A percentile compares a stretch with the other conserved stretches of the same genome.
These are phyloP conservation scores for Anastatus disparis DNA, from an alignment of 1,140 invertebrate species.

Conservation along the genomic window DNA sequence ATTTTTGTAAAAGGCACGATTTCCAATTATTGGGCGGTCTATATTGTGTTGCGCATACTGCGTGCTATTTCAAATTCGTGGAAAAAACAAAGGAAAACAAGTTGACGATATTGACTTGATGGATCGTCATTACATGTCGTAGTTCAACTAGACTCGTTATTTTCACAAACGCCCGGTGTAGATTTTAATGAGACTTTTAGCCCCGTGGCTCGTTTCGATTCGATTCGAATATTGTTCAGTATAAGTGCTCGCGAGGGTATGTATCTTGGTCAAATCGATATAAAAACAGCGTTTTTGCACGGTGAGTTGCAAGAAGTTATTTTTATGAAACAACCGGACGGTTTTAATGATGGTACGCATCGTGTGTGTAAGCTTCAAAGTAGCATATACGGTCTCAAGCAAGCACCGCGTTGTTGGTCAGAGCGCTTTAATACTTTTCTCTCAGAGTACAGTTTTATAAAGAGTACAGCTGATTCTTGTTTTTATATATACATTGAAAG, in stretches of 20 bases:
- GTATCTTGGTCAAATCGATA: constrained; percentile 46
- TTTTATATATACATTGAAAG: constrained; percentile 15
- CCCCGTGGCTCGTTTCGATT: constrained; percentile 28
- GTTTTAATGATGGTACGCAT: no score
- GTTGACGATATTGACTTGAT: no score
- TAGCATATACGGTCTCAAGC: constrained; percentile 50
- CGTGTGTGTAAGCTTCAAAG: constrained; percentile 43
- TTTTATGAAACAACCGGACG: constrained; percentile 57
- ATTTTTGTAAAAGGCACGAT: no score
- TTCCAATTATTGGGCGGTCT: no score
- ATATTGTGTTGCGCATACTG: no score
- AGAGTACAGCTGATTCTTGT: constrained; percentile 17
- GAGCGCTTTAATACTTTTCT: constrained; percentile 22
- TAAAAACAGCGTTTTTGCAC: constrained; percentile 57
- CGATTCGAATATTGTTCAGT: not conserved
- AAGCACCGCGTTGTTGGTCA: no score
- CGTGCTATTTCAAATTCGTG: no score
- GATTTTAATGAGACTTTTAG: constrained; percentile 31
- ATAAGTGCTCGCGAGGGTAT: not conserved
- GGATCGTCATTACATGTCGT: no score
- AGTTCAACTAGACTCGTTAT: no score
- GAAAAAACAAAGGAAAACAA: no score
- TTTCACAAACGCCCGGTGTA: constrained; percentile 34
- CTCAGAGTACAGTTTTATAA: not conserved
- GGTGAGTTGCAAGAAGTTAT: constrained; percentile 51